Conservation (phyloP, 2,888 invertebrate species). For the Nymphalis polychloros region DNA sequence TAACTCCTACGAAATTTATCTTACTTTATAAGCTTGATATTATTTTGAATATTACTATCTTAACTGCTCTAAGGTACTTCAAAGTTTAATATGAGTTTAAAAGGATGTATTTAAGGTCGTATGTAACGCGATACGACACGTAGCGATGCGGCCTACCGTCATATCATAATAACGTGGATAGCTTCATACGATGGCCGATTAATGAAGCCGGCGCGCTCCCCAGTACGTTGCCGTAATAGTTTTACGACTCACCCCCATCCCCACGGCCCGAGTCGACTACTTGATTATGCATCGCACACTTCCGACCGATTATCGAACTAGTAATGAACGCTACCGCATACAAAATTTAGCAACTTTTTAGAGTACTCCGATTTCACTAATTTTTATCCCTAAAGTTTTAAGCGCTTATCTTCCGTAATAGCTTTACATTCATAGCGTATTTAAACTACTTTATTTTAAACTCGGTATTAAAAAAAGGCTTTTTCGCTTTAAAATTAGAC, state of each 20-base stretch:
- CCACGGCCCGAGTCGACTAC: conserved; percentile 61
- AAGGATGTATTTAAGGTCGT: conserved; percentile 11
- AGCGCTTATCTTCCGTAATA: conserved; percentile 35
- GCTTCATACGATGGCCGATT: conserved; percentile 78
- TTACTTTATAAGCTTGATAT: background rate
- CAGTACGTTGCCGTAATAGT: conserved; percentile 78
- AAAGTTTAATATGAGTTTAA: conserved; percentile 10
- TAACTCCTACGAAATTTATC: background rate
- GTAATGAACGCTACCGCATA: conserved; percentile 70
- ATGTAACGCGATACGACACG: conserved; percentile 36
- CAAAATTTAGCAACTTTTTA: conserved; percentile 54
- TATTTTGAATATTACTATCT: conserved; percentile 8
- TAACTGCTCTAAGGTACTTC: background rate
- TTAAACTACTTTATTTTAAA: conserved; percentile 37
- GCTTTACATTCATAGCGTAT: conserved; percentile 23
- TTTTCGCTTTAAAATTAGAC: background rate
- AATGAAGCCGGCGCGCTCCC: conserved; percentile 75
- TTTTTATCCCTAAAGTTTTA: conserved; percentile 45
- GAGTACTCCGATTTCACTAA: conserved; percentile 43
- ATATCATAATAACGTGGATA: conserved; percentile 72
- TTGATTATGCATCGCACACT: conserved; percentile 78
- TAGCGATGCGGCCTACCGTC: conserved; percentile 58
- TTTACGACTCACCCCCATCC: conserved; percentile 65
- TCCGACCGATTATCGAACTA: conserved; percentile 77
- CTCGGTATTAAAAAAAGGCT: conserved; percentile 3